A percentile compares a stretch with the other conserved stretches of the same genome.
Evolutionary conservation across 2,797 vertebrate genomes (phyloP).

Genomic region (Tragopan temminckii): DNA sequence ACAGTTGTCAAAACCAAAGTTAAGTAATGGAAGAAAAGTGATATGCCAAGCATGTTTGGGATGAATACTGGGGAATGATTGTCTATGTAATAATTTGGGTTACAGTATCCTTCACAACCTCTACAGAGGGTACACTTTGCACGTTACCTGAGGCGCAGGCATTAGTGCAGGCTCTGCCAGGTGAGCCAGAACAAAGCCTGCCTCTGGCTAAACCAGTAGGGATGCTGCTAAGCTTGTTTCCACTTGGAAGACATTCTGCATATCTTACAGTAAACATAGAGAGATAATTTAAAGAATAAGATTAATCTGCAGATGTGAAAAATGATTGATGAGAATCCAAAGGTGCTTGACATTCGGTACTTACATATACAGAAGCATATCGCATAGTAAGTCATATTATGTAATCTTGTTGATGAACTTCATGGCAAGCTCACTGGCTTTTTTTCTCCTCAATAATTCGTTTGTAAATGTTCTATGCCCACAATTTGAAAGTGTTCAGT

Average conservation of each 20-base stretch:
- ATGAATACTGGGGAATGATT: not conserved
- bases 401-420: not conserved
- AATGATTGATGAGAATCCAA: constrained; percentile 2
- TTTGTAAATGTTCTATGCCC: not conserved
- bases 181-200: constrained; percentile 55
- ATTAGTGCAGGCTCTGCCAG: constrained; percentile 2
- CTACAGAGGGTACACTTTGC: not conserved
- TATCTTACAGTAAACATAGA: constrained; percentile 6
- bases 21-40: not conserved
- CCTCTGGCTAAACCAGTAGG: constrained; percentile 36
- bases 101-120: not conserved
- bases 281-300: constrained; percentile 13
- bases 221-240: constrained; percentile 4
- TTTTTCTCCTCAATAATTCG: not conserved
- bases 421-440: not conserved
- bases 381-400: not conserved
- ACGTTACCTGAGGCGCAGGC: not conserved
- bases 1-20: not conserved
- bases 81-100: not conserved
- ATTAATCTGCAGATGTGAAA: not conserved
- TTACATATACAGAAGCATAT: not conserved
- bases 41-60: not conserved
- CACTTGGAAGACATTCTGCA: constrained; percentile 20
- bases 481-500: not conserved
- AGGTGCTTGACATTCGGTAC: not conserved